Evolutionary conservation across 2,888 invertebrate genomes (phyloP), one percentile per base, ranked within the genome.

Genomic region (Caenorhabditis wallacei): DNA sequence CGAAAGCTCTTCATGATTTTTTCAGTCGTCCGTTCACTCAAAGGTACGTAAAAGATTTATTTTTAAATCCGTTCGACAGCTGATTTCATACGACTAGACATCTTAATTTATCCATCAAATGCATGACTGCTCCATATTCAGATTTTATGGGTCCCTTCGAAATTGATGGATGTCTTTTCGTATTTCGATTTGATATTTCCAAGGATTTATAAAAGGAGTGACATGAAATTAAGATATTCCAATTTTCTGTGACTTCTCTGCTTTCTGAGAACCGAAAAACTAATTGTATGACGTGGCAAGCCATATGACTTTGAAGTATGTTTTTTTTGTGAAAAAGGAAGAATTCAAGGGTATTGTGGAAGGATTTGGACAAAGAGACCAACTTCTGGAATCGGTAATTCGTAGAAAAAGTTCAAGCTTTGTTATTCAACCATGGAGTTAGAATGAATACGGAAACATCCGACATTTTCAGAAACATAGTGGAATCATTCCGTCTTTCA

Each of bases 21-120:
- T 82, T 82, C 76, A 80, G 74, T 20, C 76, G 82, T 20, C 82
- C 82, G 37, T 82, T 82, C 72, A 78, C 78, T 30, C 66, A 72
- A 18, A 78, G 82, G 82, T 82, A 51, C n/a, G 72, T 48, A 8
- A 48, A 61, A 22, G 26, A 10, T 46, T 40, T 7, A 1, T 57
- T 35, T 57, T 35, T 57, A 13, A 51, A 46, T 35, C 35, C 5
- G 30, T 30, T 48, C 11, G 24, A 18, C 26, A 20, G 22, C 40
- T n/a, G 37, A 54, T 37, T 43, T 43, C 37, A 43, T 54, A n/a
- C n/a, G 40, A 57, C 59, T 30, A 72, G 72, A 72, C 72, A 72
- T 72, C 72, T 72, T 13, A 46, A 26, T 54, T 24, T 37, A 30
- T 57, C 48, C 26, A 30, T 61, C 48, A 37, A 22, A 70, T 57